Conservation (phyloP, 1,140 invertebrate genomes). For the Carposina sasakii region DNA sequence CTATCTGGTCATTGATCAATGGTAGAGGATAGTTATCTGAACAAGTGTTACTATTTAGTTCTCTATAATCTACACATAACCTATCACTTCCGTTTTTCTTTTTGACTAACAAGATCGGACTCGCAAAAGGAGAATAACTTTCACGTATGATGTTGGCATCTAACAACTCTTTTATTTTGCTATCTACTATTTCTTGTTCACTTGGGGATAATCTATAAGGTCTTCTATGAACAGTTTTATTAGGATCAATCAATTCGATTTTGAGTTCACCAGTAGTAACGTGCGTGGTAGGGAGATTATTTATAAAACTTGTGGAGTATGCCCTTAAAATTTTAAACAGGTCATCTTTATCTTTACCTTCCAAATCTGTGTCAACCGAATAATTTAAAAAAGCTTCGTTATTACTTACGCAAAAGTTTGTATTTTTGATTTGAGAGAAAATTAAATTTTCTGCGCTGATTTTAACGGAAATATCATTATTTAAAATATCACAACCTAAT, state of each 20-base stretch:
- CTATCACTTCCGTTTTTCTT: conserved; percentile 28
- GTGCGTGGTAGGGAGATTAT: neutral
- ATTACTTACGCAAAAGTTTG: neutral
- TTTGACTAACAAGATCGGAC: conserved; percentile 23
- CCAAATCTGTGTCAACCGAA: conserved; percentile 10
- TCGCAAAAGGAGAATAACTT: conserved; percentile 23
- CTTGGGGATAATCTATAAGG: conserved; percentile 20
- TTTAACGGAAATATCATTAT: neutral
- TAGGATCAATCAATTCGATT: conserved; percentile 8
- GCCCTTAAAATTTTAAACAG: conserved; percentile 4
- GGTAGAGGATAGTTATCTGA: conserved; percentile 70
- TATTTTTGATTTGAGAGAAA: neutral
- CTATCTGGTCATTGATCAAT: conserved; percentile 60
- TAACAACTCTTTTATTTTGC: conserved; percentile 17
- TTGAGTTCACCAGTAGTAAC: conserved; percentile 10
- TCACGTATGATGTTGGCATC: conserved; percentile 12
- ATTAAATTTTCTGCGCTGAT: neutral
- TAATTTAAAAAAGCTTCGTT: neutral
- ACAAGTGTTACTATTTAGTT: conserved; percentile 33
- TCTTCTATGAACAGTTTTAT: conserved; percentile 11
- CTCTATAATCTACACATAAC: conserved; percentile 14
- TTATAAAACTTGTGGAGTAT: conserved; percentile 5
- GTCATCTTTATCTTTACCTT: neutral
- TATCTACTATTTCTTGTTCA: conserved; percentile 15
- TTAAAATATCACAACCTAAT: conserved; percentile 17